Conservation (phyloP, 2,888 invertebrate species). For the Fragum sueziense region DNA sequence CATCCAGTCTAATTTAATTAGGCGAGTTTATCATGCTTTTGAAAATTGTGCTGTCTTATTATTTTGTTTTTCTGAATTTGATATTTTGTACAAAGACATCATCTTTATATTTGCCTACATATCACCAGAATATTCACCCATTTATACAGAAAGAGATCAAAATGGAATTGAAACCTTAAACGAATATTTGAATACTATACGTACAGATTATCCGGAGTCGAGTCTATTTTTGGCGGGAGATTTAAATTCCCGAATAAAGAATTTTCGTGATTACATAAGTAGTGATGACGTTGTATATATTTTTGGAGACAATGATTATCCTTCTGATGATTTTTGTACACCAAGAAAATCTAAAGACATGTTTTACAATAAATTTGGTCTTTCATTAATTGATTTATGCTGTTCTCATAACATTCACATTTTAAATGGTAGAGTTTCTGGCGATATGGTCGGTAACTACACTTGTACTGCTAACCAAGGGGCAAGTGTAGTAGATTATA, state of each 20-base stretch:
- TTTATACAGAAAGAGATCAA: neutral
- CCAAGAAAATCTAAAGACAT: conserved; percentile 4
- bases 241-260: conserved; percentile 6
- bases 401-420: neutral
- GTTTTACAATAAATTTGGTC: neutral
- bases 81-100: neutral
- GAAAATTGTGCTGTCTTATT: neutral
- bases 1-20: neutral
- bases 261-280: no score
- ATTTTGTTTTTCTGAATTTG: neutral
- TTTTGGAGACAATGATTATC: neutral
- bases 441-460: neutral
- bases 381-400: neutral
- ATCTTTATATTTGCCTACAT: neutral
- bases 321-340: neutral
- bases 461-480: neutral
- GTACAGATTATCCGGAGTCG: neutral
- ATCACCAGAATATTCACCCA: neutral
- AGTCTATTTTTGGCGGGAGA: conserved; percentile 15
- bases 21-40: neutral
- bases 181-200: neutral
- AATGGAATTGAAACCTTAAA: conserved; percentile 9
- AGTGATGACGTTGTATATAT: no score
- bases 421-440: neutral
- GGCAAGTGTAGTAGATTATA: neutral